Conservation (phyloP, 2,113 vertebrate species). For the Nesoenas mayeri region DNA sequence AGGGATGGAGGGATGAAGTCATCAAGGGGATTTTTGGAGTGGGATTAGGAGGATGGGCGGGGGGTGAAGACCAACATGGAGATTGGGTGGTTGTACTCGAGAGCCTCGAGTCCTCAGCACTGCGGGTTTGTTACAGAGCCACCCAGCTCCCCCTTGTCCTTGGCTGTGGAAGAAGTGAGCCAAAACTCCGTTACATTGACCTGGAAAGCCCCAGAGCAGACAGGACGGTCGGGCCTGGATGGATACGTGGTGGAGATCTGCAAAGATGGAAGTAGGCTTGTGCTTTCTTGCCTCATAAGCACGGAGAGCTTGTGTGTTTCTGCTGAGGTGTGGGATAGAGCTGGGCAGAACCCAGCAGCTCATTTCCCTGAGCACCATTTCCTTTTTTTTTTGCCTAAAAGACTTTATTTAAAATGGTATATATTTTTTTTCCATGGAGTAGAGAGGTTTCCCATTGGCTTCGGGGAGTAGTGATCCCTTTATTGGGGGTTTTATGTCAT, state of each 20-base stretch:
- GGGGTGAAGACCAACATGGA: neutral
- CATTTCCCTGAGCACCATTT: neutral
- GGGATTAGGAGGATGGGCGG: neutral
- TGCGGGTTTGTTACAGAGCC: constrained; percentile 69
- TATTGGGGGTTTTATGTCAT: neutral
- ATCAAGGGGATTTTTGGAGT: neutral
- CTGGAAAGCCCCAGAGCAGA: constrained; percentile 83
- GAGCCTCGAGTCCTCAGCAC: neutral
- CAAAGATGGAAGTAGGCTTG: constrained; percentile 87
- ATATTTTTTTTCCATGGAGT: neutral
- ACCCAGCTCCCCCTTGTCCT: constrained; percentile 79
- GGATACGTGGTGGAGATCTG: constrained; percentile 88
- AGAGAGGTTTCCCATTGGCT: neutral
- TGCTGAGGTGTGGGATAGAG: neutral
- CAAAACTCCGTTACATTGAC: constrained; percentile 81
- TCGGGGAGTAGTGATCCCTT: neutral
- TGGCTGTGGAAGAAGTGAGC: constrained; percentile 84
- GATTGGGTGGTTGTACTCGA: accelerated
- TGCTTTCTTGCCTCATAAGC: neutral
- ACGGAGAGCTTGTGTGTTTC: neutral
- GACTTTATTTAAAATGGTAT: neutral
- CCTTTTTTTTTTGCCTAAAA: neutral
- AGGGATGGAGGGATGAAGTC: neutral
- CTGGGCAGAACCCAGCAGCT: neutral
- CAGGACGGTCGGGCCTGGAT: constrained; percentile 76